Conservation (phyloP, 2,113 vertebrate species). For the Origma solitaria region DNA sequence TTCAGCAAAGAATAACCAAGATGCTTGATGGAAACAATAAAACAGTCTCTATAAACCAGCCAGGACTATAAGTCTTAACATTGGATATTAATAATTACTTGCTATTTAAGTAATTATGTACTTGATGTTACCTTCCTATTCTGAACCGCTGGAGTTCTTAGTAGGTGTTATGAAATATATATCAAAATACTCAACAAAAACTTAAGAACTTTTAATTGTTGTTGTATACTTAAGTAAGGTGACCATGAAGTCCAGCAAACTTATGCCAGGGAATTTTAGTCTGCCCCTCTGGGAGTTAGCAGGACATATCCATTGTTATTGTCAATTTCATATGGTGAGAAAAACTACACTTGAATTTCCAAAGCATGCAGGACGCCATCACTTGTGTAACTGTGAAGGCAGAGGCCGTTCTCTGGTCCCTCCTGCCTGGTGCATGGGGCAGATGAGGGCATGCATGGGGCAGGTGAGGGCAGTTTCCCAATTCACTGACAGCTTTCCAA, state of each 20-base stretch:
- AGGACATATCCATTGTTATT: neutral
- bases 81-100: neutral
- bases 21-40: neutral
- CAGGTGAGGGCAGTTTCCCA: too few relatives aligned
- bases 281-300: neutral
- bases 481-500: neutral
- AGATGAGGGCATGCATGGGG: too few relatives aligned
- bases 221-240: neutral
- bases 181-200: neutral
- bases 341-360: neutral
- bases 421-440: accelerated
- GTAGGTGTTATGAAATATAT: neutral
- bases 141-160: neutral
- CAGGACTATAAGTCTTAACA: neutral
- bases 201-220: neutral
- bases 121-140: neutral
- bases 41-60: neutral
- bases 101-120: neutral
- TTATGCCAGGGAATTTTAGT: neutral
- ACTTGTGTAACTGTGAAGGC: accelerated
- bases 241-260: neutral
- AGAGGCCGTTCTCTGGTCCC: too few relatives aligned
- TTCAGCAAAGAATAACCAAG: neutral
- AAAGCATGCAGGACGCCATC: neutral
- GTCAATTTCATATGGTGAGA: neutral